These are phyloP conservation scores for Plebejus argus DNA, from an alignment of 2,888 invertebrate species.

Conservation along the genomic window DNA sequence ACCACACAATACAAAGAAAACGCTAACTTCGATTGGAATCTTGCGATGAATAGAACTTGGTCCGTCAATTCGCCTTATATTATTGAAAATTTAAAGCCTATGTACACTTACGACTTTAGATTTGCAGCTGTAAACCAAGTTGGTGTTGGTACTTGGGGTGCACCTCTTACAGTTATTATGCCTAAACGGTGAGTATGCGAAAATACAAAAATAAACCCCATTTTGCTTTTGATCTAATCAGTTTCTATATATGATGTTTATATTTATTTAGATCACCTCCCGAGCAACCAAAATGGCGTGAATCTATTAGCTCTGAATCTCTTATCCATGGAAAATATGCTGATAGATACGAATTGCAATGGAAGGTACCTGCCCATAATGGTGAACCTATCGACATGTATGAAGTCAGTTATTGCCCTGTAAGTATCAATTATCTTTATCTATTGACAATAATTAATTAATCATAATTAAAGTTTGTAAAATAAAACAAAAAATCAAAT, in stretches of 20 bases:
- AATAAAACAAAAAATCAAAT: too few species aligned
- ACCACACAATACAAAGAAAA: conserved; percentile 88
- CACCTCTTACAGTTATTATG: conserved; percentile 84
- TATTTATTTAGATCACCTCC: conserved; percentile 82
- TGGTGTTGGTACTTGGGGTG: conserved; percentile 88
- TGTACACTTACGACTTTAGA: conserved; percentile 89
- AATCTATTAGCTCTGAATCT: conserved; percentile 67
- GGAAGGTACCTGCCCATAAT: conserved; percentile 93
- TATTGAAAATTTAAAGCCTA: conserved; percentile 88
- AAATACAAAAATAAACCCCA: not conserved
- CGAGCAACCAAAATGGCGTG: conserved; percentile 81
- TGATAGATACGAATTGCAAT: conserved; percentile 90
- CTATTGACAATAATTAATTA: not conserved
- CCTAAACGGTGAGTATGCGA: conserved; percentile 78
- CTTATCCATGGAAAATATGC: conserved; percentile 81
- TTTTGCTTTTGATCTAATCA: not conserved
- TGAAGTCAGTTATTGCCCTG: conserved; percentile 89
- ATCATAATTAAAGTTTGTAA: too few species aligned
- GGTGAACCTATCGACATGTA: conserved; percentile 94
- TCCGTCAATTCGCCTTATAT: conserved; percentile 89
- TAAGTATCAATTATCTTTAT: conserved; percentile 71
- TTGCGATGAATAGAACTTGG: conserved; percentile 88
- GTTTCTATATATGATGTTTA: conserved; percentile 31
- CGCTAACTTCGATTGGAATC: conserved; percentile 84
- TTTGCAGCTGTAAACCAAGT: conserved; percentile 93